Base-by-base conservation (phyloP, 2,888 invertebrate genomes). In the Caenorhabditis sp. region DNA sequence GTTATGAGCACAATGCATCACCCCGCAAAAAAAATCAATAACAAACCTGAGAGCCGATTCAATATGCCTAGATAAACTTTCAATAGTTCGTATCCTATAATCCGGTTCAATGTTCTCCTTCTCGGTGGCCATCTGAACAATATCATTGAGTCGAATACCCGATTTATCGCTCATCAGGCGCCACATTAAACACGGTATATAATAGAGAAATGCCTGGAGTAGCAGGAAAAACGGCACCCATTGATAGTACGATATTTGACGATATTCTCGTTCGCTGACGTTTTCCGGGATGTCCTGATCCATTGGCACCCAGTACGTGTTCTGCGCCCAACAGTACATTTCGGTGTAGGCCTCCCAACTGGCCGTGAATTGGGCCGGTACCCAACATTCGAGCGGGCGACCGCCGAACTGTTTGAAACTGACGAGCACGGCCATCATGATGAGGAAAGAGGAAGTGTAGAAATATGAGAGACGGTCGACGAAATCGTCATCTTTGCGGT, bases 271-370 rank as follows among this genome's bases (percentile, higher is more conserved):
- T 88, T 90, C 86, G 86, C 80, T 79, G 49, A 84, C 83, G 60
- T 87, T 84, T 10, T 81, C 83, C 3, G 88, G 88, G 65, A 88
- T 84, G 66, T 85, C 84, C 69, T 87, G 83, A 62, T 87, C 84
- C 43, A 88, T 81, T 49, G 88, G 86, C 51, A 88, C 87, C 85
- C 89, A 90, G 81, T 90, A 90, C 3, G 90, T 90, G 83, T 90
- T 89, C 71, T 89, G 88, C 58, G 89, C 89, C 90, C 90, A 90
- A 83, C 90, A 90, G 77, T 90, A 89, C 85, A 90, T 90, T 84
- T 90, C 90, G 21, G 90, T 89, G 83, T 90, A 90, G 73, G 89
- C 89, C 69, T 89, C 89, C 87, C 90, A 90, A 23, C 89, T 89
- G 36, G 88, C 88, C 6, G 89, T 89, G 84, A 90, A 90, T 79